phyloP scores from a whole-genome alignment of 2,888 invertebrate genomes.

The Iselma pallidipennis region DNA sequence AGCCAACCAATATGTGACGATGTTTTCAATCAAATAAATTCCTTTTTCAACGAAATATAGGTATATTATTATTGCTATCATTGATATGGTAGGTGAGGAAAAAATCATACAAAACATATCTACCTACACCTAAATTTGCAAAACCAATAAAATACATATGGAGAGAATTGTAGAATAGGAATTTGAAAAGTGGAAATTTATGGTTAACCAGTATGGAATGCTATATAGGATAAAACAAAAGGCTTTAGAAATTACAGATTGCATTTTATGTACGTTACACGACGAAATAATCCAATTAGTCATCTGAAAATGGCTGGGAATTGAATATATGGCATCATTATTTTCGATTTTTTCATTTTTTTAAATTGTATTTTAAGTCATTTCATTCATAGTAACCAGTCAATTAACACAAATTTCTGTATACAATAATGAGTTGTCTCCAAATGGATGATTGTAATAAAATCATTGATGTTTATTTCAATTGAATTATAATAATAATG shows the following conservation, averaged over 20 bases:
- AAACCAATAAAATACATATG: neutral
- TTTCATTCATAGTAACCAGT: conserved; percentile 25
- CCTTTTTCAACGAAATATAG: too few species aligned
- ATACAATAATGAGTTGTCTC: neutral
- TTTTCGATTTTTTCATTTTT: conserved; percentile 21
- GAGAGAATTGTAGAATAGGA: neutral
- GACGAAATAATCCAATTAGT: conserved; percentile 39
- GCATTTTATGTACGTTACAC: conserved; percentile 35
- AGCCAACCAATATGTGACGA: too few species aligned
- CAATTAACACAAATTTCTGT: conserved; percentile 19
- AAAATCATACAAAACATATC: too few species aligned
- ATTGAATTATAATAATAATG: too few species aligned
- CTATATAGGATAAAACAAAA: conserved; percentile 35
- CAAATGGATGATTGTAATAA: too few species aligned
- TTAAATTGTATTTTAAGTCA: neutral
- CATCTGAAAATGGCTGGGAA: conserved; percentile 39
- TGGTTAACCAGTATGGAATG: conserved; percentile 28
- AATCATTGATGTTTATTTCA: too few species aligned
- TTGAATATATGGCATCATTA: conserved; percentile 35
- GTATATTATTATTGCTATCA: too few species aligned
- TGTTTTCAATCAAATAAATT: too few species aligned
- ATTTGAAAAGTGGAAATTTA: conserved; percentile 30
- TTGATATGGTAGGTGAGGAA: too few species aligned
- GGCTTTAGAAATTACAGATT: conserved; percentile 36
- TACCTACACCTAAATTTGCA: neutral